Conservation (phyloP, 1,140 invertebrate species). For the Drosophila bifasciata region DNA sequence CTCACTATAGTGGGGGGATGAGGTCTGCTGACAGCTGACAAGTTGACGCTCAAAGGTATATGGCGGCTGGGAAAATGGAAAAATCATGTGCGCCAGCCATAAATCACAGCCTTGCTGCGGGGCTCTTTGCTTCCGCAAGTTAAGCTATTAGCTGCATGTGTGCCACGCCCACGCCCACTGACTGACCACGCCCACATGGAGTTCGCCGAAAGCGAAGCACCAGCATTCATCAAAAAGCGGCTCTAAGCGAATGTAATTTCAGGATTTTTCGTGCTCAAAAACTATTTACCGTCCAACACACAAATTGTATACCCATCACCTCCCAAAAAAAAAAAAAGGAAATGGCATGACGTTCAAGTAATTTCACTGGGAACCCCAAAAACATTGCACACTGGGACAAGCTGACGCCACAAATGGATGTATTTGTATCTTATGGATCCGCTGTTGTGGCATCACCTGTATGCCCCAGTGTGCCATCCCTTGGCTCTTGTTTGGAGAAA, state of each 20-base stretch:
- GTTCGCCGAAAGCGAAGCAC: neutral
- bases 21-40: slow-evolving; percentile 7
- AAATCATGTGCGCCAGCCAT: slow-evolving; percentile 54
- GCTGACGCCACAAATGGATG: no score
- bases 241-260: slow-evolving; percentile 59
- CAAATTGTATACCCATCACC: slow-evolving; percentile 34
- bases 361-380: slow-evolving; percentile 46
- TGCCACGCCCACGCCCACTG: slow-evolving; percentile 38
- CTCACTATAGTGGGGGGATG: no score
- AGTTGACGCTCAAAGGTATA: slow-evolving; percentile 23
- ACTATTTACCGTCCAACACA: slow-evolving; percentile 65
- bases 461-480: slow-evolving; percentile 41
- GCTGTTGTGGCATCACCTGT: neutral
- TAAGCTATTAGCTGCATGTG: slow-evolving; percentile 69
- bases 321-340: slow-evolving; percentile 9
- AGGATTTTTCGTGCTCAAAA: slow-evolving; percentile 68
- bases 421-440: neutral
- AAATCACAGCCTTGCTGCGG: slow-evolving; percentile 51
- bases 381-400: slow-evolving; percentile 37
- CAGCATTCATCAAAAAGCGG: slow-evolving; percentile 36
- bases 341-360: slow-evolving; percentile 55
- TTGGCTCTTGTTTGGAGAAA: slow-evolving; percentile 38
- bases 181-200: slow-evolving; percentile 2
- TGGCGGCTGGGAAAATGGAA: slow-evolving; percentile 40
- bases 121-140: slow-evolving; percentile 25